A percentile compares a stretch with the other conserved stretches of the same genome.
These are phyloP conservation scores for Drosophila setifemur DNA, from an alignment of 1,140 invertebrate species.

Conservation along the genomic window DNA sequence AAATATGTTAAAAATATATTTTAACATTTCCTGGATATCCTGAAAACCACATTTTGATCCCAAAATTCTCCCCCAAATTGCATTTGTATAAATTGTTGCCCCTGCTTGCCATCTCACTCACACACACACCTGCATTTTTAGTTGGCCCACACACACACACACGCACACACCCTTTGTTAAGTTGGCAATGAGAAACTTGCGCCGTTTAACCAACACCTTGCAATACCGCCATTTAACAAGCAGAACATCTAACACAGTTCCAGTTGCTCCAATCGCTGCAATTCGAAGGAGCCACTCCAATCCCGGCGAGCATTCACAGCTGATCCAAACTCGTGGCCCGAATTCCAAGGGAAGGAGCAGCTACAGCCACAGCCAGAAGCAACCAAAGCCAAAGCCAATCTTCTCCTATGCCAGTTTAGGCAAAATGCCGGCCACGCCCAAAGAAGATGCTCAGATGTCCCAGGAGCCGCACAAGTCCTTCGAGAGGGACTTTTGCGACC, in stretches of 20 bases:
- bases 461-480: constrained; percentile 32
- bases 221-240: constrained; percentile 49
- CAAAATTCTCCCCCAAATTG: too few species aligned
- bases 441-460: constrained; percentile 26
- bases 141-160: constrained; percentile 7
- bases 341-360: background rate
- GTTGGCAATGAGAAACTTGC: constrained; percentile 54
- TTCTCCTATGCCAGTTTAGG: constrained; percentile 53
- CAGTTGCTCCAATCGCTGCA: constrained; percentile 7
- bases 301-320: constrained; percentile 9
- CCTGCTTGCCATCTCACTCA: background rate
- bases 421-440: constrained; percentile 45
- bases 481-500: constrained; percentile 50
- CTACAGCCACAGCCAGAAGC: background rate
- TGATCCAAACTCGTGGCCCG: constrained; percentile 2
- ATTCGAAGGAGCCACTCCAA: background rate
- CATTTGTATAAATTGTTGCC: too few species aligned
- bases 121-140: constrained; percentile 8
- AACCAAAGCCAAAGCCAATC: background rate
- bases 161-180: constrained; percentile 12
- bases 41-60: background rate
- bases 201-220: constrained; percentile 56
- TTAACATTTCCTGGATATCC: background rate
- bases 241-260: constrained; percentile 22
- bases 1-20: too few species aligned